Evolutionary conservation across 2,888 invertebrate genomes (phyloP).

Genomic region (Chouioia cunea): DNA sequence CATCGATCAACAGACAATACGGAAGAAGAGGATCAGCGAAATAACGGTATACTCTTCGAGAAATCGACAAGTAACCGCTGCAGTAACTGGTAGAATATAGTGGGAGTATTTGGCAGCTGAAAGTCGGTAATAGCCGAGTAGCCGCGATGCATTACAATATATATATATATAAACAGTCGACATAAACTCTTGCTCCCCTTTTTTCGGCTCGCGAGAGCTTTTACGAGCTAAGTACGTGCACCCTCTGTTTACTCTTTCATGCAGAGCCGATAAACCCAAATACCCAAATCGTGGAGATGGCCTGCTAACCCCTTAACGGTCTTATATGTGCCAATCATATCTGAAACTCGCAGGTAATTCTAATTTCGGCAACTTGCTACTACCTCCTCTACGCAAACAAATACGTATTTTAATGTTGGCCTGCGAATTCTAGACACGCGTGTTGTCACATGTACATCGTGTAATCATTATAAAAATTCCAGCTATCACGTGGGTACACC

Average conservation of each 20-base stretch:
- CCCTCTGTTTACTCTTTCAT: neutral
- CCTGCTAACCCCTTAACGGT: slow-evolving; percentile 50
- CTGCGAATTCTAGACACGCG: too few species aligned
- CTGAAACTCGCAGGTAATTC: slow-evolving; percentile 17
- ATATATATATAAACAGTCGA: slow-evolving; percentile 12
- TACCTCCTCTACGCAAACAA: too few species aligned
- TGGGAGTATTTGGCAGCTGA: too few species aligned
- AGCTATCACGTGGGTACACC: neutral
- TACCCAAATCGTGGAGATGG: slow-evolving; percentile 48
- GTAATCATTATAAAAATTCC: neutral
- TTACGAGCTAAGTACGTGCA: neutral
- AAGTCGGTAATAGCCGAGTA: too few species aligned
- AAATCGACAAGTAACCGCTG: too few species aligned
- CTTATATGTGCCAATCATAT: slow-evolving; percentile 45
- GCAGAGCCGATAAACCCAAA: slow-evolving; percentile 40
- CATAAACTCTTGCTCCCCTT: slow-evolving; percentile 7
- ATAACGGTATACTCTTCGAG: too few species aligned
- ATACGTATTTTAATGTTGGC: too few species aligned
- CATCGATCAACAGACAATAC: too few species aligned
- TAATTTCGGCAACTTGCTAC: neutral
- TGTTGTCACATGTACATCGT: neutral
- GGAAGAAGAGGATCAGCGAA: too few species aligned
- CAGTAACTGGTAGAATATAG: too few species aligned
- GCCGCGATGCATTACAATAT: too few species aligned
- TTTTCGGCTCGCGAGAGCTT: slow-evolving; percentile 1